Conservation (phyloP, 2,113 vertebrate species). For the Corythoichthys intestinalis region DNA sequence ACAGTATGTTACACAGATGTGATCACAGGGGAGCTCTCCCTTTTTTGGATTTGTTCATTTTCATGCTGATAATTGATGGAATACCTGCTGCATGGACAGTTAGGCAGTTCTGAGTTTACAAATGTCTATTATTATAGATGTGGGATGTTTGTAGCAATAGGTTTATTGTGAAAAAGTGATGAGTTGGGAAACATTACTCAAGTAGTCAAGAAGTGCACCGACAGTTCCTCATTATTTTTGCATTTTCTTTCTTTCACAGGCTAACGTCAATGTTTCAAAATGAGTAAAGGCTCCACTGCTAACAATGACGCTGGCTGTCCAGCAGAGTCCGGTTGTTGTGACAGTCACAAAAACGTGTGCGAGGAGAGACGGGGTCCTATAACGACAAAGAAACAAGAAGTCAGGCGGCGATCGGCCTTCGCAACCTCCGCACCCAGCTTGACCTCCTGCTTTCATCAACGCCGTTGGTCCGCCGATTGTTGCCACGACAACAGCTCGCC, state of each 20-base stretch:
- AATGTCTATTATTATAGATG: background rate
- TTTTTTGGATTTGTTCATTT: background rate
- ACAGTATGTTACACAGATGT: background rate
- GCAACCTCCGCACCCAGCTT: constrained; percentile 66
- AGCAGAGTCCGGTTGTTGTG: background rate
- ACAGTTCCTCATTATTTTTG: constrained; percentile 17
- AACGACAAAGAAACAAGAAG: background rate
- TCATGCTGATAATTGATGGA: too few relatives aligned
- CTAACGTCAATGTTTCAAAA: background rate
- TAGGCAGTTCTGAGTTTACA: background rate
- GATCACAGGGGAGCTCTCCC: too few relatives aligned
- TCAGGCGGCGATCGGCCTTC: constrained; percentile 60
- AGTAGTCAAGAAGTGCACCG: background rate
- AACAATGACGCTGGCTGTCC: background rate
- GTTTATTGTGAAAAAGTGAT: constrained; percentile 3
- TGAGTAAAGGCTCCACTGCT: constrained; percentile 6
- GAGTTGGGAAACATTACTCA: constrained; percentile 14
- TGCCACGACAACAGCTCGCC: constrained; percentile 63
- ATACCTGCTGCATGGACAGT: background rate
- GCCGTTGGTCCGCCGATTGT: constrained; percentile 72
- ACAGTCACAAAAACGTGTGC: background rate
- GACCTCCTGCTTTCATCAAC: constrained; percentile 49
- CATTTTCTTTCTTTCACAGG: background rate
- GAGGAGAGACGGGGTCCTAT: background rate
- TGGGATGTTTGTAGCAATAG: background rate